Conservation (phyloP, 2,113 vertebrate genomes). For the Dicerorhinus sumatrensis region DNA sequence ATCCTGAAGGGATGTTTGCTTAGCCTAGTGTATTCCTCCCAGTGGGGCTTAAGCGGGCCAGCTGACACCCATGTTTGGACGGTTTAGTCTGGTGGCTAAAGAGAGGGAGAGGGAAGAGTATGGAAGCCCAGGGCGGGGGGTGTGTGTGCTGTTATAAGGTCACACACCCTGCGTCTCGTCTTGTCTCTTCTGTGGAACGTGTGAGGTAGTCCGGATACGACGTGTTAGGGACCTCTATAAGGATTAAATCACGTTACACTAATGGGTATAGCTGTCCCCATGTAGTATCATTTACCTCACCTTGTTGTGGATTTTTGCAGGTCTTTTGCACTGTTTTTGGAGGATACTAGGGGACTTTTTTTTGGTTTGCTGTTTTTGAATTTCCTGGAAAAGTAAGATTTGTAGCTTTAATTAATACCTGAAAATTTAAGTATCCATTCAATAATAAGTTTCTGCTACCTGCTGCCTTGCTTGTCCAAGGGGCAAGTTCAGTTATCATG, state of each 20-base stretch:
- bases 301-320: background rate
- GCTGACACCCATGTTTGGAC: background rate
- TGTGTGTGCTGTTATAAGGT: background rate
- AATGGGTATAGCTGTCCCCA: background rate
- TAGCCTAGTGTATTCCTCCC: background rate
- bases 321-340: conserved; percentile 33
- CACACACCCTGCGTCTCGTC: background rate
- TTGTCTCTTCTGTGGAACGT: background rate
- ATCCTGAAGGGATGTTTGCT: conserved; percentile 21
- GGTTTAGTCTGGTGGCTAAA: background rate
- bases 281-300: background rate
- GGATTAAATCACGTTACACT: background rate
- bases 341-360: background rate
- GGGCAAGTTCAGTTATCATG: background rate
- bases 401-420: background rate
- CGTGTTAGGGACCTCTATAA: background rate
- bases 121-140: background rate
- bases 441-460: background rate
- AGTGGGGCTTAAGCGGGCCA: background rate
- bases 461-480: conserved; percentile 10
- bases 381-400: conserved; percentile 45
- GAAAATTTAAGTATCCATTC: conserved; percentile 6
- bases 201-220: background rate
- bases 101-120: background rate
- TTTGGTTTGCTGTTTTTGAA: conserved; percentile 28